A percentile compares a stretch with the other conserved stretches of the same genome.
phyloP scores from a whole-genome alignment of 1,140 invertebrate species.

The Microplitis mediator region DNA sequence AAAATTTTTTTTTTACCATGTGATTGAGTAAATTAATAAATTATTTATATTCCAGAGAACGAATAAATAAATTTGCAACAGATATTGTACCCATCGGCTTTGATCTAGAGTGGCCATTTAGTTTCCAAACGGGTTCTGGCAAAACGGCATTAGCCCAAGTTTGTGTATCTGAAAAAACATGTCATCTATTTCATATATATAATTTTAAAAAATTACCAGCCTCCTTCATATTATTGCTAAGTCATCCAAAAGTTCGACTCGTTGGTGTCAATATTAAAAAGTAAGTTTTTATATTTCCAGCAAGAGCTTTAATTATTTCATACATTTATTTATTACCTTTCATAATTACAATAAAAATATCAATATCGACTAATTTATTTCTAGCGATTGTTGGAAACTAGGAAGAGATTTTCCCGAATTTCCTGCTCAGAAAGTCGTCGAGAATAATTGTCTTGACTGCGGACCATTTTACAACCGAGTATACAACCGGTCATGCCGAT shows the following conservation, averaged over 20 bases:
- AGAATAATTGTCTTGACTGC: constrained; percentile 68
- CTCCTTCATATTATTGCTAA: constrained; percentile 62
- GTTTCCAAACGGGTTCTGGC: constrained; percentile 66
- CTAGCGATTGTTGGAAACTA: constrained; percentile 69
- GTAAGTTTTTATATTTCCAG: constrained; percentile 50
- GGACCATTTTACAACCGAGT: constrained; percentile 65
- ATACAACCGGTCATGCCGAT: constrained; percentile 62
- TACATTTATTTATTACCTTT: background rate
- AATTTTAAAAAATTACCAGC: constrained; percentile 65
- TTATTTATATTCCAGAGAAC: constrained; percentile 49
- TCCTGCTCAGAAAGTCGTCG: constrained; percentile 59
- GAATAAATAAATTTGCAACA: constrained; percentile 54
- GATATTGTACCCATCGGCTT: constrained; percentile 64
- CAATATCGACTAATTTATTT: no score
- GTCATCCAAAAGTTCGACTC: constrained; percentile 66
- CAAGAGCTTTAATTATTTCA: background rate
- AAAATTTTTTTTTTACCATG: no score
- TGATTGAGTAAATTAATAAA: constrained; percentile 1
- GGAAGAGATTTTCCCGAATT: constrained; percentile 68
- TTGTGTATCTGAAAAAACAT: constrained; percentile 59
- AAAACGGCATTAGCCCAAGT: constrained; percentile 69
- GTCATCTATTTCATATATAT: constrained; percentile 67
- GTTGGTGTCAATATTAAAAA: constrained; percentile 71
- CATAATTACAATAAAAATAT: no score
- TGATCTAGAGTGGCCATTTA: constrained; percentile 71